These are phyloP conservation scores for Actinemys pallida DNA, from an alignment of 2,113 vertebrate species.

Conservation along the genomic window DNA sequence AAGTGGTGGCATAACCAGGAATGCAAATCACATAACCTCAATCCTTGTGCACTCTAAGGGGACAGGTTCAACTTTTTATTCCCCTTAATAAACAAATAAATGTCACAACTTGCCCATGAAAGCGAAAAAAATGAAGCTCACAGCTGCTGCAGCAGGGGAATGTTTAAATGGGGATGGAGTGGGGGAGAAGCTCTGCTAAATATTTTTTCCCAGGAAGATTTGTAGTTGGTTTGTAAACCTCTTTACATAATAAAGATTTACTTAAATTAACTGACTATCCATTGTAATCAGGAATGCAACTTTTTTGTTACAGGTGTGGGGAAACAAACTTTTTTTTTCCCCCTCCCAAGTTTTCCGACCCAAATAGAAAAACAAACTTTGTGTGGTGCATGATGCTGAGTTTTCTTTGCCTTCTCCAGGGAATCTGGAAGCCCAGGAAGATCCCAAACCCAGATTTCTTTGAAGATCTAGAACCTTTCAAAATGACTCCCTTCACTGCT, in stretches of 20 bases:
- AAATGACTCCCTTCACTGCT: conserved; percentile 92
- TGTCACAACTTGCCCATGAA: no score
- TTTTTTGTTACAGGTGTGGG: background rate
- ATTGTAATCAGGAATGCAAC: background rate
- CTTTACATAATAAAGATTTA: background rate
- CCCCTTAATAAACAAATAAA: background rate
- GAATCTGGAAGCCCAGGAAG: conserved; percentile 97
- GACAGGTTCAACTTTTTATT: background rate
- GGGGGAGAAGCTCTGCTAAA: background rate
- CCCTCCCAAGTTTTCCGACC: background rate
- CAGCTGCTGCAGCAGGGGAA: background rate
- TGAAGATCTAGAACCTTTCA: conserved; percentile 95
- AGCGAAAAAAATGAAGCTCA: background rate
- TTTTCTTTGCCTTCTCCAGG: conserved; percentile 77
- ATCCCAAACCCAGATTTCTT: conserved; percentile 96
- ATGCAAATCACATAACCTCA: background rate
- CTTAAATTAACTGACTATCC: background rate
- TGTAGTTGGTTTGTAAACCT: background rate
- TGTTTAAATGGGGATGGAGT: no score
- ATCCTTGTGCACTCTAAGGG: background rate
- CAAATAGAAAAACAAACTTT: background rate
- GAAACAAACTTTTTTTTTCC: background rate
- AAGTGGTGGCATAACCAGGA: background rate
- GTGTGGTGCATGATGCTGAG: background rate
- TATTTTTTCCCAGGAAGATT: background rate